Percentiles rank a stretch among this genome's conserved stretches.
Conservation (phyloP, 2,113 vertebrate genomes). For the Semicossyphus pulcher region DNA sequence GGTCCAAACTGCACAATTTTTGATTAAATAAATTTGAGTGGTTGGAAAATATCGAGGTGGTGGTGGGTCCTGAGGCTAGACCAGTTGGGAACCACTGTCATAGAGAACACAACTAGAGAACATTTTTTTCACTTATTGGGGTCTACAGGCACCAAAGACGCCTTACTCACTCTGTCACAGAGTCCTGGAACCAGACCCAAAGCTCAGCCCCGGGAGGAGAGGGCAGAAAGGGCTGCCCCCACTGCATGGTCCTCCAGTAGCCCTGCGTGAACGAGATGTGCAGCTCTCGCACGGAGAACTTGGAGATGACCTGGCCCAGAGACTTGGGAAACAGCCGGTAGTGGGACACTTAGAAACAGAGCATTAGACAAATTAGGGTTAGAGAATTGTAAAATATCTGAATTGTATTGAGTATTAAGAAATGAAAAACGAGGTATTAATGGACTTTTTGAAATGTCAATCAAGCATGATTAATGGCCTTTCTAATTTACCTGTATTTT, state of each 20-base stretch:
- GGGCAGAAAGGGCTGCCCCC: slow-evolving; percentile 92
- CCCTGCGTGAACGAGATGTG: slow-evolving; percentile 93
- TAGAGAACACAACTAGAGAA: background rate
- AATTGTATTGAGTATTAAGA: no score
- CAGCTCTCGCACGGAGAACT: slow-evolving; percentile 92
- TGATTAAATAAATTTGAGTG: no score
- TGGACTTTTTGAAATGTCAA: no score
- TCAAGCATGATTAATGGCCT: no score
- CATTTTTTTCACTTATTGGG: background rate
- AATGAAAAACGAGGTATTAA: no score
- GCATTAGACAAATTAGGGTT: background rate
- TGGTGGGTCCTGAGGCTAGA: no score
- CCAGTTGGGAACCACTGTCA: no score
- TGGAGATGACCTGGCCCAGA: slow-evolving; percentile 93
- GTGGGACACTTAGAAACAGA: slow-evolving; percentile 87
- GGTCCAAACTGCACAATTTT: no score
- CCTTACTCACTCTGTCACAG: slow-evolving; percentile 90
- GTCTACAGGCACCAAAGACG: background rate
- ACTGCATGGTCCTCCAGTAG: slow-evolving; percentile 92
- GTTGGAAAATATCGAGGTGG: no score
- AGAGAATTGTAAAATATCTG: no score
- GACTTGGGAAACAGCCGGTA: slow-evolving; percentile 97
- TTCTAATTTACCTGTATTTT: no score
- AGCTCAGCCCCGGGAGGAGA: slow-evolving; percentile 88
- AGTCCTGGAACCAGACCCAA: slow-evolving; percentile 98